Conservation (phyloP, 2,888 invertebrate genomes). For the Rhimphoctona megacephalus region DNA sequence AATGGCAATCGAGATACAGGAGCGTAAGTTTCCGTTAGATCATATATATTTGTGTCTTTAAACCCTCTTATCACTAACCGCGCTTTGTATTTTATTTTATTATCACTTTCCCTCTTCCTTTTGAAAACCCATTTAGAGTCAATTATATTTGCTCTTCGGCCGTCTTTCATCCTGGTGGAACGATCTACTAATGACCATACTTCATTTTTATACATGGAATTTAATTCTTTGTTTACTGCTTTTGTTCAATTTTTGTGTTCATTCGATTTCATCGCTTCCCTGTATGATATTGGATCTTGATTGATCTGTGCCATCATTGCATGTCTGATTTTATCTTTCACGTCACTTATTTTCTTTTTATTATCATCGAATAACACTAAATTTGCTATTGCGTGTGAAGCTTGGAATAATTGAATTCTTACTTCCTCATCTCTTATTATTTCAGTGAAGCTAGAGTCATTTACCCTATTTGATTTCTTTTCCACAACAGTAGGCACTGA, state of each 20-base stretch:
- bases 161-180: no score
- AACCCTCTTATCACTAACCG: constrained; percentile 63
- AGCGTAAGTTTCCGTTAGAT: constrained; percentile 66
- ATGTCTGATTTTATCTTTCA: not conserved
- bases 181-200: constrained; percentile 62
- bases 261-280: constrained; percentile 59
- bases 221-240: constrained; percentile 62
- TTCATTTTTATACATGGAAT: constrained; percentile 67
- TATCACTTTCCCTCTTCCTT: constrained; percentile 56
- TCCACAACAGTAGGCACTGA: not conserved
- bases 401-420: no score
- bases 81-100: constrained; percentile 48
- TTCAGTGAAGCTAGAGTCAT: no score
- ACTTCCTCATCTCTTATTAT: no score
- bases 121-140: constrained; percentile 60
- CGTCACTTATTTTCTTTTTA: not conserved
- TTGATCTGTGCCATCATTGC: constrained; percentile 38
- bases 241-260: constrained; percentile 55
- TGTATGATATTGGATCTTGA: constrained; percentile 58
- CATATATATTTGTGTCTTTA: constrained; percentile 61
- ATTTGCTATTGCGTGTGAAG: no score
- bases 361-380: no score
- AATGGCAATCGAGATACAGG: constrained; percentile 66
- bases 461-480: no score
- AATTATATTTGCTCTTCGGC: not conserved